Evolutionary conservation across 2,888 invertebrate genomes (phyloP).

Genomic region (Nephrotoma guestfalica): DNA sequence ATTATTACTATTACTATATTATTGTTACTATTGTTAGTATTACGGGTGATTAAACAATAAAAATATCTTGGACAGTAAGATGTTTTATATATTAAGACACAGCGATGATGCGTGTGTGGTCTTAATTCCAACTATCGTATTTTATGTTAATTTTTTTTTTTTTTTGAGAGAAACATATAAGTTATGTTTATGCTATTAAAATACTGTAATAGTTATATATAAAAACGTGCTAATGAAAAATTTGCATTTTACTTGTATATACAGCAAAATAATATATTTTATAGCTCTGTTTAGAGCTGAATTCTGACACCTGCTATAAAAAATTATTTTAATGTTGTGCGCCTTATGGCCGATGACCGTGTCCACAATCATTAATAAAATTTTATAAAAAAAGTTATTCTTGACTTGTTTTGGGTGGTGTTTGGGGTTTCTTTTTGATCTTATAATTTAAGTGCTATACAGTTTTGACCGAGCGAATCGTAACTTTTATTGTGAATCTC

Average conservation of each 20-base stretch:
- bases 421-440: too few species aligned
- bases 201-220: too few species aligned
- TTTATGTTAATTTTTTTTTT: neutral
- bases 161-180: neutral
- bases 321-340: too few species aligned
- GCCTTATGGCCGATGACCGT: too few species aligned
- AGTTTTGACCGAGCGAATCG: too few species aligned
- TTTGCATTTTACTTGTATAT: neutral
- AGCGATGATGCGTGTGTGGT: neutral
- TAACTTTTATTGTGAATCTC: too few species aligned
- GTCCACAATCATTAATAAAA: too few species aligned
- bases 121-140: neutral
- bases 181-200: neutral
- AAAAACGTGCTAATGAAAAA: neutral
- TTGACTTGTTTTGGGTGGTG: too few species aligned
- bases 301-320: neutral
- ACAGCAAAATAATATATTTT: neutral
- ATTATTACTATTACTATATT: neutral
- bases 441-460: too few species aligned
- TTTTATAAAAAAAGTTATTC: too few species aligned
- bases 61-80: neutral
- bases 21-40: neutral
- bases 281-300: neutral
- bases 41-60: neutral
- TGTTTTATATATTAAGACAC: neutral